Base-by-base conservation (phyloP, 2,113 vertebrate genomes). In the Cololabis saira region DNA sequence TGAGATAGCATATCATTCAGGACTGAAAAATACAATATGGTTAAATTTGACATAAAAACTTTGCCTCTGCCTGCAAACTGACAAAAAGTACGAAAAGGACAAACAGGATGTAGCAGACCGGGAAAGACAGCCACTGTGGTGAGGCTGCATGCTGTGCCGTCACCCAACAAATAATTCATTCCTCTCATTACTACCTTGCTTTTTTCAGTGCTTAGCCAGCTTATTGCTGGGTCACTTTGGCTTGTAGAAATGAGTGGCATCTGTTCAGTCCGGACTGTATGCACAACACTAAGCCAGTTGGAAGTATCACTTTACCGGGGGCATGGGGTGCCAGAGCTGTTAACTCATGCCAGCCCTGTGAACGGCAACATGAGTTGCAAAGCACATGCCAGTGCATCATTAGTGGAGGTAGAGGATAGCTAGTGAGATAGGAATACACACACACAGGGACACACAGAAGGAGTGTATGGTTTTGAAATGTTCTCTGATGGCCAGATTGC, bases 141-240 rank as follows among this genome's bases (percentile, higher is more conserved):
- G 47, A 59, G 60, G 73, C 71, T 65, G 66, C 74, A 60, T 47
- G 24, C 83, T 51, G 65, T 2, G 54, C n/a, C 45, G 45, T 81
- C 76, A 56, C 64, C 76, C 59, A 73, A 70, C 1, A 54, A 71
- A 74, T 65, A 62, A 27, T 70, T 76, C 67, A 65, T 41, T 80
- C 79, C 71, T 74, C 68, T 74, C 61, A 71, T 84, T 68, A 69
- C 67, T 16, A 27, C 60, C 75, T 61, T 49, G 64, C 72, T 80
- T 64, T 75, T 65, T 72, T 61, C 74, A 79, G 68, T 81, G 68
- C 72, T 84, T 76, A 69, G 81, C 83, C 84, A 78, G 74, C 83
- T 82, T 70, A 82, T 84, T 59, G 62, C 80, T 66, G 71, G 85
- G 81, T 85, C 82, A 86, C 75, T 86, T 84, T 89, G 81, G 71